A percentile compares a stretch with the other conserved stretches of the same genome.
Conservation (phyloP, 2,888 invertebrate genomes). For the Drosophila quinaria region DNA sequence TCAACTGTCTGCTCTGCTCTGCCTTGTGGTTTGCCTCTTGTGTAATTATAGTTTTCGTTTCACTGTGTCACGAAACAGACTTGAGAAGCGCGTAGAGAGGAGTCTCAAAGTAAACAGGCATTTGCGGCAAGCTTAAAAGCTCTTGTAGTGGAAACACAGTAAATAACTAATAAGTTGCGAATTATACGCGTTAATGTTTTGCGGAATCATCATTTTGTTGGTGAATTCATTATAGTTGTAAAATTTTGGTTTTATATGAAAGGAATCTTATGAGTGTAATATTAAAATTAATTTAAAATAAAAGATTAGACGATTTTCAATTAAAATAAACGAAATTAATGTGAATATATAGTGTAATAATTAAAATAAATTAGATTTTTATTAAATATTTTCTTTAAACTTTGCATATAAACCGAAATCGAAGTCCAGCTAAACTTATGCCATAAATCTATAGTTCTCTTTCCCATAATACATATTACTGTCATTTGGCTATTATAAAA, state of each 20-base stretch:
- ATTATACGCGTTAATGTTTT: constrained; percentile 4
- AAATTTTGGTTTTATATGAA: too few relatives aligned
- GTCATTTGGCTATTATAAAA: constrained; percentile 30
- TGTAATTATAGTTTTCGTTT: constrained; percentile 72
- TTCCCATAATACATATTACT: constrained; percentile 1
- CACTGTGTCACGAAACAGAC: constrained; percentile 30
- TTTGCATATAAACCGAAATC: not conserved
- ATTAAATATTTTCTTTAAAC: not conserved
- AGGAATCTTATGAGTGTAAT: too few relatives aligned
- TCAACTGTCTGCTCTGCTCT: constrained; percentile 37
- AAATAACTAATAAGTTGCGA: constrained; percentile 40
- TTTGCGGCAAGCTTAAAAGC: constrained; percentile 29
- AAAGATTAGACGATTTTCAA: not conserved
- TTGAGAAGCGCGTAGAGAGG: constrained; percentile 21
- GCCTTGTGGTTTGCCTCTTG: constrained; percentile 62
- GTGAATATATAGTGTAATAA: not conserved
- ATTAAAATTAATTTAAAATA: too few relatives aligned
- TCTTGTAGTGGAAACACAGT: constrained; percentile 4
- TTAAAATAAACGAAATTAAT: not conserved
- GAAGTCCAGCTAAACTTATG: not conserved
- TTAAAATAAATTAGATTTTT: not conserved
- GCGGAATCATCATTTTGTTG: not conserved
- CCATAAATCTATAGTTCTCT: constrained; percentile 1
- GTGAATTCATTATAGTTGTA: not conserved
- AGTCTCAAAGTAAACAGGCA: constrained; percentile 5